These are phyloP conservation scores for Cyclura pinguis DNA, from an alignment of 2,797 vertebrate species.

Conservation along the genomic window DNA sequence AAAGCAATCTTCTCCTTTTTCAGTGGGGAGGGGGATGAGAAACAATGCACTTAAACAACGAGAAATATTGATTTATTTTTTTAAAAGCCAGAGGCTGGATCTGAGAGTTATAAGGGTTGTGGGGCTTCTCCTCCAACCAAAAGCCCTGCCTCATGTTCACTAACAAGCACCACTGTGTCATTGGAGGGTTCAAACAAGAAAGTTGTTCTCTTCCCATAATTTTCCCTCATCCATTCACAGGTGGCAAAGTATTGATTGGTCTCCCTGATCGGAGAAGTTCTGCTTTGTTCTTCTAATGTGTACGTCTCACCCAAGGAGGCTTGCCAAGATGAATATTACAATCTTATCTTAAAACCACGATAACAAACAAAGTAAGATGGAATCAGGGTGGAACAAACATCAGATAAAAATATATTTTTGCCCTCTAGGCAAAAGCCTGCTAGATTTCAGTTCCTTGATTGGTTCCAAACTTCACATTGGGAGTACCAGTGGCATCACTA, in stretches of 20 bases:
- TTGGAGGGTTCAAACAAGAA: background rate
- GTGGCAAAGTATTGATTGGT: background rate
- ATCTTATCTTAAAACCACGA: background rate
- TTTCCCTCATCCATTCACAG: background rate
- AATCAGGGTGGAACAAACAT: background rate
- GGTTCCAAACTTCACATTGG: too few relatives aligned
- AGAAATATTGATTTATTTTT: conserved; percentile 7
- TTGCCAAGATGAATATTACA: background rate
- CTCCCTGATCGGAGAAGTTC: background rate
- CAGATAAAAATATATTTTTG: background rate
- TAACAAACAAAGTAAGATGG: background rate
- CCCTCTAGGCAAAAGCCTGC: background rate
- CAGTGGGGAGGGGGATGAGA: background rate
- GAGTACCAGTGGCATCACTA: too few relatives aligned
- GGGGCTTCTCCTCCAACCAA: background rate
- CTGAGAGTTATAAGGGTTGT: background rate
- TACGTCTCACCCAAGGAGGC: background rate
- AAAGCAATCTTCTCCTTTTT: conserved; percentile 22
- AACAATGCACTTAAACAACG: conserved; percentile 5
- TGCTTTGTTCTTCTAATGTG: background rate
- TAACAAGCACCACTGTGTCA: background rate
- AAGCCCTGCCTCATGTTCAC: background rate
- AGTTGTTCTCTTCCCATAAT: too few relatives aligned
- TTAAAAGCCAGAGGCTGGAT: background rate
- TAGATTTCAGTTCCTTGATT: background rate